Conservation (phyloP, 2,797 vertebrate species). For the Myotis findleyi region DNA sequence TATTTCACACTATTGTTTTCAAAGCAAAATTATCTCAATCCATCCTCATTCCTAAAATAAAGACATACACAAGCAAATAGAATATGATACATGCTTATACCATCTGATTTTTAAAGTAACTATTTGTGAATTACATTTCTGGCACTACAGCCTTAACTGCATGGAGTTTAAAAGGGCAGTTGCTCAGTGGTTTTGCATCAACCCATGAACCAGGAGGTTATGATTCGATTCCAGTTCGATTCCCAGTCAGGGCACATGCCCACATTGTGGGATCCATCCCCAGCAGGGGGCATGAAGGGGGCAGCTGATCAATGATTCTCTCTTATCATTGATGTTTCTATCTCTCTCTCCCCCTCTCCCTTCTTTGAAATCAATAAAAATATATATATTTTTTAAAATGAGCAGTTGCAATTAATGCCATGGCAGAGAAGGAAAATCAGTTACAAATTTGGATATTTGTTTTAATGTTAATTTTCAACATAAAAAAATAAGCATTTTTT, state of each 20-base stretch:
- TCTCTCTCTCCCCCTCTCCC: too few species aligned
- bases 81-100: not conserved
- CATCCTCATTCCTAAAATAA: constrained; percentile 38
- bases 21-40: constrained; percentile 11
- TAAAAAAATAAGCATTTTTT: not conserved
- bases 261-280: too few species aligned
- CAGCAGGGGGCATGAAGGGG: too few species aligned
- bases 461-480: not conserved
- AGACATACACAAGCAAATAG: constrained; percentile 3
- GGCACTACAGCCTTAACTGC: not conserved
- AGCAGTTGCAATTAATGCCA: not conserved
- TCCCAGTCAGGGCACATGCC: too few species aligned
- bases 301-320: too few species aligned
- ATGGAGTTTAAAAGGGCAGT: not conserved
- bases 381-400: not conserved
- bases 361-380: too few species aligned
- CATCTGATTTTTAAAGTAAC: constrained; percentile 47
- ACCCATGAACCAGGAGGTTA: too few species aligned
- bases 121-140: not conserved
- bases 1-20: constrained; percentile 11
- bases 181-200: not conserved
- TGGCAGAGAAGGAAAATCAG: not conserved
- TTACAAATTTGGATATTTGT: not conserved
- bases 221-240: too few species aligned
- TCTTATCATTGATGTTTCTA: too few species aligned